Conservation (phyloP, 1,140 invertebrate genomes). For the Semibalanus balanoides region DNA sequence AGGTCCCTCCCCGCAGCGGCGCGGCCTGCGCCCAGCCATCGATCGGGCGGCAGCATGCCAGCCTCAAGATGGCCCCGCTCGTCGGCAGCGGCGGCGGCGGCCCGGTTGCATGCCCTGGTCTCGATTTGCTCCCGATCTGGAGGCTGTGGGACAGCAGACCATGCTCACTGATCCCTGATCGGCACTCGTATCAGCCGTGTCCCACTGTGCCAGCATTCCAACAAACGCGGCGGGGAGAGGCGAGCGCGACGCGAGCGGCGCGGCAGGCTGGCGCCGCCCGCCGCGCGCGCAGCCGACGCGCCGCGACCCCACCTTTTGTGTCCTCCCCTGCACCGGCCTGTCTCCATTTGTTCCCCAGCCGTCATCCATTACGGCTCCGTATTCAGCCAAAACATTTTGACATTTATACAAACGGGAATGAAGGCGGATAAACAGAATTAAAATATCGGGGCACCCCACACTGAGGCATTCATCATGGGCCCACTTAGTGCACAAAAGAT, state of each 20-base stretch:
- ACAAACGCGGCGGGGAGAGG: no score
- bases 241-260: no score
- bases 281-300: background rate
- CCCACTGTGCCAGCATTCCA: no score
- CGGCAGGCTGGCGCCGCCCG: no score
- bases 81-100: no score
- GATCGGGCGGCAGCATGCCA: background rate
- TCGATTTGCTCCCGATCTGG: no score
- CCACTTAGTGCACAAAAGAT: background rate
- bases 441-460: background rate
- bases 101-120: no score
- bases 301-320: background rate
- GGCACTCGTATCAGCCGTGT: no score
- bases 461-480: background rate
- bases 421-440: slow-evolving; percentile 1
- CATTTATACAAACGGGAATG: background rate
- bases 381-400: background rate
- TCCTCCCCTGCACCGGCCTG: background rate
- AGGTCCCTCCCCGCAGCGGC: background rate
- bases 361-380: background rate
- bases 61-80: background rate
- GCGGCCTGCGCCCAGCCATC: background rate
- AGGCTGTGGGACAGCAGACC: no score
- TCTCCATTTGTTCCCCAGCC: background rate
- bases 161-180: no score